A percentile compares a stretch with the other conserved stretches of the same genome.
phyloP scores from a whole-genome alignment of 1,140 invertebrate genomes.

The Drosophila asahinai region DNA sequence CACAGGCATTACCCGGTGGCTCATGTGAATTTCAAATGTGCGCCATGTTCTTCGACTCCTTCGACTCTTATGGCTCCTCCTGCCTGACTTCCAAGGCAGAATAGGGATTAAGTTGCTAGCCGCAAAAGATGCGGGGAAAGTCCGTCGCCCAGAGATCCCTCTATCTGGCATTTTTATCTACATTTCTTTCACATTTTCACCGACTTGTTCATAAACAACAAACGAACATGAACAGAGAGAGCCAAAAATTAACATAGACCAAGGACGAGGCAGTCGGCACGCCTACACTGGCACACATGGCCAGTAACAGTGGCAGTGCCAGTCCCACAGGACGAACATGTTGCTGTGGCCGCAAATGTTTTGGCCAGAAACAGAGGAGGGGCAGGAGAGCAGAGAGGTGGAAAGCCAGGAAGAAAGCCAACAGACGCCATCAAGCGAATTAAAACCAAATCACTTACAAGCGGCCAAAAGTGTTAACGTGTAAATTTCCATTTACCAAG shows the following conservation, averaged over 20 bases:
- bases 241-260: slow-evolving; percentile 75
- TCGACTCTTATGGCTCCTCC: background rate
- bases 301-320: slow-evolving; percentile 1
- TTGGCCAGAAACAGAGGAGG: slow-evolving; percentile 27
- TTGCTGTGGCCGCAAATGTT: slow-evolving; percentile 61
- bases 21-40: slow-evolving; percentile 74
- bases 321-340: slow-evolving; percentile 55
- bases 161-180: slow-evolving; percentile 72
- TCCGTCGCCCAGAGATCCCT: slow-evolving; percentile 16
- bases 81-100: slow-evolving; percentile 10
- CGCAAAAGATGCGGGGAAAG: slow-evolving; percentile 23
- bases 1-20: slow-evolving; percentile 59
- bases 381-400: background rate
- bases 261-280: slow-evolving; percentile 52
- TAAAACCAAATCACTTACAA: slow-evolving; percentile 84
- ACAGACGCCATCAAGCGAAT: slow-evolving; percentile 81
- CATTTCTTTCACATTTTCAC: slow-evolving; percentile 65
- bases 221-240: slow-evolving; percentile 66
- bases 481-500: slow-evolving; percentile 83
- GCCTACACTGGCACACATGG: slow-evolving; percentile 58
- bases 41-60: slow-evolving; percentile 25
- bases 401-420: slow-evolving; percentile 40
- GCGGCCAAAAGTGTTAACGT: slow-evolving; percentile 83
- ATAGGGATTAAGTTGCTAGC: slow-evolving; percentile 39
- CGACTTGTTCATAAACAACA: slow-evolving; percentile 68